phyloP scores from a whole-genome alignment of 2,113 vertebrate species.

The Cervus canadensis region DNA sequence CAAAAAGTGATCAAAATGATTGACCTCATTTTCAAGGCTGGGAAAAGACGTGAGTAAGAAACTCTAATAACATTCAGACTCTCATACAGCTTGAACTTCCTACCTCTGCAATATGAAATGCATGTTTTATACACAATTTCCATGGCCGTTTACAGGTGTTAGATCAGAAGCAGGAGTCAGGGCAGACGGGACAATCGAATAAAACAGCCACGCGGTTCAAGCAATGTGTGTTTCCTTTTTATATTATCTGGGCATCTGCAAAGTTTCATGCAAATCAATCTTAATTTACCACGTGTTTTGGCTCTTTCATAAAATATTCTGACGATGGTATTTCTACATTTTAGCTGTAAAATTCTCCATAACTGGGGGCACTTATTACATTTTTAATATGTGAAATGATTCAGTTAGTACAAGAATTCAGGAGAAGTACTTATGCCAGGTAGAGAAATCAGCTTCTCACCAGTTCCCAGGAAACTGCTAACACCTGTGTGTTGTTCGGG shows the following conservation, averaged over 20 bases:
- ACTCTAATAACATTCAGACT: slow-evolving; percentile 22
- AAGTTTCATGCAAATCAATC: slow-evolving; percentile 57
- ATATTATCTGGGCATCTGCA: slow-evolving; percentile 40
- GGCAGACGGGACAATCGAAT: slow-evolving; percentile 18
- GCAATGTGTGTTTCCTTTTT: slow-evolving; percentile 46
- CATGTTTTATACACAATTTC: slow-evolving; percentile 58
- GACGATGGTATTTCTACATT: slow-evolving; percentile 10
- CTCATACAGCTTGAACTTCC: slow-evolving; percentile 55
- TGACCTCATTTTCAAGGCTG: neutral
- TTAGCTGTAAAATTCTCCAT: slow-evolving; percentile 54
- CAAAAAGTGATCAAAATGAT: neutral
- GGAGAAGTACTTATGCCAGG: neutral
- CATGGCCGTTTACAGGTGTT: slow-evolving; percentile 60
- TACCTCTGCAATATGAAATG: slow-evolving; percentile 58
- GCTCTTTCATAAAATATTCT: slow-evolving; percentile 42
- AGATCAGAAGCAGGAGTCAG: slow-evolving; percentile 59
- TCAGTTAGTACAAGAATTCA: neutral
- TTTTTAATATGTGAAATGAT: slow-evolving; percentile 42
- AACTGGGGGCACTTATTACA: slow-evolving; percentile 45
- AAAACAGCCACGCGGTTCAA: slow-evolving; percentile 38
- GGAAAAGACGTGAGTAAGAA: neutral
- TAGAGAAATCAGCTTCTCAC: neutral
- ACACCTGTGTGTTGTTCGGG: neutral
- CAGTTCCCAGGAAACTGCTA: neutral
- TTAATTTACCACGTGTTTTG: slow-evolving; percentile 55